A percentile compares a stretch with the other conserved stretches of the same genome.
phyloP scores from a whole-genome alignment of 2,888 invertebrate species.

The Spisula solida region DNA sequence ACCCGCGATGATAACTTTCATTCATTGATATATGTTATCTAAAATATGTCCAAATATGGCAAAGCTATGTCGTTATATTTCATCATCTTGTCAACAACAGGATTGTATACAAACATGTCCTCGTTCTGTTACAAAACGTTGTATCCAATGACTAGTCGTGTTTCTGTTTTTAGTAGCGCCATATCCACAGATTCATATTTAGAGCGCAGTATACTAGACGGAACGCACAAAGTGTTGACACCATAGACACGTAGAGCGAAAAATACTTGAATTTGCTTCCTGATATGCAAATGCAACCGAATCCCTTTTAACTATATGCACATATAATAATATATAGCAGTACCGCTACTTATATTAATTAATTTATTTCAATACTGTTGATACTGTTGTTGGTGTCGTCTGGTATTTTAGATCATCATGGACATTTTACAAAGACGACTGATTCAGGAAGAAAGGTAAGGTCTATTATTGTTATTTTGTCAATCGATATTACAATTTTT shows the following conservation, averaged over 20 bases:
- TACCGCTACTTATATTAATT: too few species aligned
- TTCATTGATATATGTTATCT: background rate
- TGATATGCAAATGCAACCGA: too few species aligned
- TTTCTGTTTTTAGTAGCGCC: background rate
- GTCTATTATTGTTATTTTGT: background rate
- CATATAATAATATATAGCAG: too few species aligned
- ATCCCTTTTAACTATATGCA: too few species aligned
- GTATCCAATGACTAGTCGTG: background rate
- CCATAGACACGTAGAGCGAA: too few species aligned
- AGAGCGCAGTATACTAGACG: background rate
- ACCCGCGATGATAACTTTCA: slow-evolving; percentile 5
- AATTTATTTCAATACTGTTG: too few species aligned
- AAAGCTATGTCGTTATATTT: background rate
- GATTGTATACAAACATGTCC: slow-evolving; percentile 10
- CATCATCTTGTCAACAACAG: background rate
- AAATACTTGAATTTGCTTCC: too few species aligned
- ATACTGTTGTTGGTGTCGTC: background rate
- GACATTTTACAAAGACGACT: background rate
- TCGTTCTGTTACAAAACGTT: background rate
- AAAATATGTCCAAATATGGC: background rate
- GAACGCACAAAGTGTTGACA: background rate
- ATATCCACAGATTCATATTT: background rate
- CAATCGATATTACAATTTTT: background rate
- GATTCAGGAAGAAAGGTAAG: background rate
- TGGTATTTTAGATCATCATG: background rate